Evolutionary conservation across 2,797 vertebrate genomes (phyloP), one percentile per base, ranked within the genome.

Genomic region (Aulostomus chinensis): DNA sequence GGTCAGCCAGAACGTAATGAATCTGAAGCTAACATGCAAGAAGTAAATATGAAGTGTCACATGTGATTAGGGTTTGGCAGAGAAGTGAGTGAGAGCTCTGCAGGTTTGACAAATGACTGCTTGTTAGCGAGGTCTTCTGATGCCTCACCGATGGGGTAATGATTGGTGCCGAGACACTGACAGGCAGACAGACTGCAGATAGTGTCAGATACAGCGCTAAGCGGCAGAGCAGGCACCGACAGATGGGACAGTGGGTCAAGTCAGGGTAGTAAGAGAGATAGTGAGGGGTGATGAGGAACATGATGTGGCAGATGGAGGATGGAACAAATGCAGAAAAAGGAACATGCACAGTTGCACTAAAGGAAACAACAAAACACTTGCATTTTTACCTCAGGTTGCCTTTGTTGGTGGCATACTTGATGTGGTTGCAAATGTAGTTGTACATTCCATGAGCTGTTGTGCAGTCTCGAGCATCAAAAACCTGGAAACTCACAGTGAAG

Each of bases 351-450:
- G 18, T n/a, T 28, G 22, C 29, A 72, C 22, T 40, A 58, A 37
- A 51, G 29, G 4, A 39, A 43, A 41, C 5, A 26, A 24, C 20
- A 24, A 32, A 47, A 43, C 11, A 13, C 4, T n/a, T 12, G 7
- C 2, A 3, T 7, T 34, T 49, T 89, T 73, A 98, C 97, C 97
- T 94, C 85, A 99, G 91, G 80, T 99, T 99, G 14, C 97, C 97
- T 87, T 98, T 98, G 92, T 99, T 98, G 76, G 97, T 99, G 75
- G 97, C 96, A 0, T 99, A 99, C 78, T 99, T 99, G 86, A 99
- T 92, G 80, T 99, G 97, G 85, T 99, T 99, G 70, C 97, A 99
- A 84, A 99, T 97, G 68, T 96, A 98, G 79, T 98, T 99, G 89
- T 96, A 99, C 97, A 99, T 98, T 64, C 95, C 97, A 0, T 98